Evolutionary conservation across 1,140 invertebrate genomes (phyloP).

Genomic region (Atta colombica): DNA sequence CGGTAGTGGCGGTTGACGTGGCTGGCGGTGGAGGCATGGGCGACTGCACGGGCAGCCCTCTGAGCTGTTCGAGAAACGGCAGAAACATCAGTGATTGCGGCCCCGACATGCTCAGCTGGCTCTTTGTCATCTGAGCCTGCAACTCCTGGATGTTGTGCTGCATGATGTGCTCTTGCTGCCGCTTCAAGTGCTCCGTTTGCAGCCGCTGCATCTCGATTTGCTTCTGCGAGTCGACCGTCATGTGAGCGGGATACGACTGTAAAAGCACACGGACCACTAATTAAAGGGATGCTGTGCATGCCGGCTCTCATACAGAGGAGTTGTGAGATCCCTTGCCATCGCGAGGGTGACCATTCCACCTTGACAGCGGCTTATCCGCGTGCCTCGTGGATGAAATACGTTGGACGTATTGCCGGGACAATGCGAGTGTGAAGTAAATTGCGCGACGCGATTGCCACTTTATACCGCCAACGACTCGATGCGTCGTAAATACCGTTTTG

Average conservation of each 20-base stretch:
- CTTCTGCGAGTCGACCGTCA: slow-evolving; percentile 85
- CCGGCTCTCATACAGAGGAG: not conserved
- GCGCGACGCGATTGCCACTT: slow-evolving; percentile 55
- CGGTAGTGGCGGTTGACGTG: slow-evolving; percentile 83
- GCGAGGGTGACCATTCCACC: slow-evolving; percentile 7
- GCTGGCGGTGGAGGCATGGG: slow-evolving; percentile 82
- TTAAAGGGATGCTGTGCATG: slow-evolving; percentile 58
- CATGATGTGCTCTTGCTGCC: slow-evolving; percentile 86
- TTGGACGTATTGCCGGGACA: slow-evolving; percentile 16
- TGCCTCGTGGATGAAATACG: slow-evolving; percentile 13
- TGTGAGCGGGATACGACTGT: slow-evolving; percentile 84
- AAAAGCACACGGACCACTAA: slow-evolving; percentile 70
- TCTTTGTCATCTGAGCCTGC: slow-evolving; percentile 86
- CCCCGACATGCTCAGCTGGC: slow-evolving; percentile 82
- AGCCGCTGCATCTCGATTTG: slow-evolving; percentile 87
- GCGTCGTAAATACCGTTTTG: slow-evolving; percentile 31
- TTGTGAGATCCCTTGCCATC: slow-evolving; percentile 9
- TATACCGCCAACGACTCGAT: slow-evolving; percentile 43
- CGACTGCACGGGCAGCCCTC: slow-evolving; percentile 82
- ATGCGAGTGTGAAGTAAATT: slow-evolving; percentile 35
- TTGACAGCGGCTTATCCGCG: slow-evolving; percentile 20
- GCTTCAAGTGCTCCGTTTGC: slow-evolving; percentile 86
- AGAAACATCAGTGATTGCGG: slow-evolving; percentile 88
- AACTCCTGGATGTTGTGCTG: slow-evolving; percentile 88
- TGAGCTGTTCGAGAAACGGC: slow-evolving; percentile 88